phyloP scores from a whole-genome alignment of 2,888 invertebrate species.

The Bursaphelenchus okinawaensis region DNA sequence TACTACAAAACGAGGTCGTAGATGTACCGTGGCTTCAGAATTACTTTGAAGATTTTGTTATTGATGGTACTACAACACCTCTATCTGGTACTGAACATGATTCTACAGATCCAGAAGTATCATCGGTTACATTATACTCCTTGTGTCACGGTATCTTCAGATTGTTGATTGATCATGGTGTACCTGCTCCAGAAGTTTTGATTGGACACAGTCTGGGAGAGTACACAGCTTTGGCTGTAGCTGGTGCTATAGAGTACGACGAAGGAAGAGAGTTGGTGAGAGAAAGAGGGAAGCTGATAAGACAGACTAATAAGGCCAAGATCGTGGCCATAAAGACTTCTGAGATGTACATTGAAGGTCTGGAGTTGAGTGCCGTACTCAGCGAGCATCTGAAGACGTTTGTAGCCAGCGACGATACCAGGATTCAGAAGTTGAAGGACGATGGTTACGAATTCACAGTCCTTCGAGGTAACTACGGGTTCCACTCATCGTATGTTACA shows the following conservation, averaged over 20 bases:
- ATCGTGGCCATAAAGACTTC: conserved; percentile 41
- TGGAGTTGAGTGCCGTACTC: conserved; percentile 35
- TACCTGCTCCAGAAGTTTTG: conserved; percentile 16
- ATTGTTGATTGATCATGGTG: conserved; percentile 5
- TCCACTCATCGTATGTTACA: conserved; percentile 18
- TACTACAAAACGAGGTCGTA: conserved; percentile 31
- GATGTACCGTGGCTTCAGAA: not conserved
- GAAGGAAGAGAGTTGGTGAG: conserved; percentile 28
- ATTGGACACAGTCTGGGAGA: conserved; percentile 53
- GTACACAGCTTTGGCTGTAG: conserved; percentile 36
- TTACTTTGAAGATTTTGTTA: not conserved
- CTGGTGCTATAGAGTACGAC: conserved; percentile 20
- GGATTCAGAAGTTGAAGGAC: conserved; percentile 13
- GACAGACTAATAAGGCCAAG: conserved; percentile 32
- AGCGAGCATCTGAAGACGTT: not conserved
- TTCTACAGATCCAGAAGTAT: not conserved
- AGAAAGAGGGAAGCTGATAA: conserved; percentile 31
- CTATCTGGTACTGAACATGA: no score
- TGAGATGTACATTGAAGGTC: conserved; percentile 14
- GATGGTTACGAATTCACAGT: not conserved
- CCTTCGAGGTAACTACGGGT: not conserved
- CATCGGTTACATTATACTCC: not conserved
- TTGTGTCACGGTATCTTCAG: not conserved
- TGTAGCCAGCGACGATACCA: not conserved
- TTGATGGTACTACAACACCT: no score